phyloP scores from a whole-genome alignment of 2,797 vertebrate species.

The Enteromius thamalakanensis region DNA sequence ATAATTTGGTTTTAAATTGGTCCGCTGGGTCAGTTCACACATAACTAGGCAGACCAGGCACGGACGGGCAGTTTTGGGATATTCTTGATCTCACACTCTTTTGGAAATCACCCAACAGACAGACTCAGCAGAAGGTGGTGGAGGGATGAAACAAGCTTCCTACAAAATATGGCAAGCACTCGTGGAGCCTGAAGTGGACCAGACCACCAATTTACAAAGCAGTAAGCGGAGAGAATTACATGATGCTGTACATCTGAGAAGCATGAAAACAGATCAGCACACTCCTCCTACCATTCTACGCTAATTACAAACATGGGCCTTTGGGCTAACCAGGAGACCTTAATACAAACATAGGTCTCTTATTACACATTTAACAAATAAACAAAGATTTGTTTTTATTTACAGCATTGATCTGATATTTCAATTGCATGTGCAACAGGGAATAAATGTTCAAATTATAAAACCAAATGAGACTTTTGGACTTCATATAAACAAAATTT shows the following conservation, averaged over 20 bases:
- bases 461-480: background rate
- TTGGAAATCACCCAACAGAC: slow-evolving; percentile 16
- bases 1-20: slow-evolving; percentile 33
- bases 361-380: slow-evolving; percentile 31
- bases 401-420: background rate
- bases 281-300: slow-evolving; percentile 23
- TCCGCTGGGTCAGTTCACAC: slow-evolving; percentile 28
- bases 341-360: slow-evolving; percentile 2
- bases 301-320: slow-evolving; percentile 5
- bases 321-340: background rate
- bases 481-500: background rate
- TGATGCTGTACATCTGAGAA: slow-evolving; percentile 8
- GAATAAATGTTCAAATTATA: background rate
- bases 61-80: slow-evolving; percentile 9
- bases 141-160: background rate
- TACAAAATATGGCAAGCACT: slow-evolving; percentile 27
- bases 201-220: slow-evolving; percentile 3
- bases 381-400: background rate
- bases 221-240: slow-evolving; percentile 25
- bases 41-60: background rate
- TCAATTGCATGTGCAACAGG: background rate
- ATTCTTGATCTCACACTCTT: slow-evolving; percentile 1
- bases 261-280: background rate
- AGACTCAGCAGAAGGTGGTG: slow-evolving; percentile 11
- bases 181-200: slow-evolving; percentile 3